Evolutionary conservation across 2,888 invertebrate genomes (phyloP).

Genomic region (Gryllus longicercus): DNA sequence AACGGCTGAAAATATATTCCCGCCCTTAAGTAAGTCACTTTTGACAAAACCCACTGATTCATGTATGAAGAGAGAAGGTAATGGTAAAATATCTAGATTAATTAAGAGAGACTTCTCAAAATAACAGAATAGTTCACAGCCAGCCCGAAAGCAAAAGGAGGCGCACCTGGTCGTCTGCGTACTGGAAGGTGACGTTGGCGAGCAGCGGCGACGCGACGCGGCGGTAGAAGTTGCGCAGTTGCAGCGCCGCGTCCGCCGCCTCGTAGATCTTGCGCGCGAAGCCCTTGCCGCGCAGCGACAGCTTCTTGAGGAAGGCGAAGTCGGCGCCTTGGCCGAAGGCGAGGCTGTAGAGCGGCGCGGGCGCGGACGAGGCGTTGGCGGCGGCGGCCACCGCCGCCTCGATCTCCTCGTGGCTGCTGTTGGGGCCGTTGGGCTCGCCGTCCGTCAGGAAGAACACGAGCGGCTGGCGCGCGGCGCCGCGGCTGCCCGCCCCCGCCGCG

Average conservation of each 20-base stretch:
- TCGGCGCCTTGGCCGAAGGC: slow-evolving; percentile 71
- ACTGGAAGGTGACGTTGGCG: slow-evolving; percentile 61
- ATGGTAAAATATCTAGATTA: too few species aligned
- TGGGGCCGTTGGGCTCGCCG: slow-evolving; percentile 64
- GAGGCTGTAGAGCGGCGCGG: slow-evolving; percentile 57
- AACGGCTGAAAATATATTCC: too few species aligned
- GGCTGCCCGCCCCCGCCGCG: slow-evolving; percentile 46
- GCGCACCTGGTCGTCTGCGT: slow-evolving; percentile 55
- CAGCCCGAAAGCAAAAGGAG: too few species aligned
- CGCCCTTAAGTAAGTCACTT: too few species aligned
- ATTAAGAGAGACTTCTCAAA: too few species aligned
- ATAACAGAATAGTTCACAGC: too few species aligned
- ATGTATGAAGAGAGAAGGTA: too few species aligned
- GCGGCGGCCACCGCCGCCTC: slow-evolving; percentile 52
- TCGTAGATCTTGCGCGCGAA: slow-evolving; percentile 69
- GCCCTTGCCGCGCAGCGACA: slow-evolving; percentile 63
- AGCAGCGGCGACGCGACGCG: slow-evolving; percentile 67
- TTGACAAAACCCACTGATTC: too few species aligned
- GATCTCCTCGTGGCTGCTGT: slow-evolving; percentile 53
- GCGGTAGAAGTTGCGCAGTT: slow-evolving; percentile 63
- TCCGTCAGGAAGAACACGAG: slow-evolving; percentile 65
- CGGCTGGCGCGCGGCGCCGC: slow-evolving; percentile 46
- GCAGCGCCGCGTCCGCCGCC: slow-evolving; percentile 63
- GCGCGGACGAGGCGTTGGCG: slow-evolving; percentile 46
- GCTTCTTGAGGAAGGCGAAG: slow-evolving; percentile 60